Evolutionary conservation across 1,140 invertebrate genomes (phyloP).

Genomic region (Prorops nasuta): DNA sequence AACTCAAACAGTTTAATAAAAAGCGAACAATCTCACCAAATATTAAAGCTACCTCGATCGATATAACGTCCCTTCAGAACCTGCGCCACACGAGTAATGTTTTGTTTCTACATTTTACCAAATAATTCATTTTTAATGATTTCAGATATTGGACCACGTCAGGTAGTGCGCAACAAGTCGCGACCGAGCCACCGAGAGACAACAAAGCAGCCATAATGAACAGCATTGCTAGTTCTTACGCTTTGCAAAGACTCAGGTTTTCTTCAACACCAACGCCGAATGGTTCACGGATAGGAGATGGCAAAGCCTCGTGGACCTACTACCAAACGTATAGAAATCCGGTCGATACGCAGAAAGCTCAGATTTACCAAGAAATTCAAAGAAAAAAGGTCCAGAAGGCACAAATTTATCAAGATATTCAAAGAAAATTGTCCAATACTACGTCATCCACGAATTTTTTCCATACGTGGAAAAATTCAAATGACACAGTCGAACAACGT

Average conservation of each 20-base stretch:
- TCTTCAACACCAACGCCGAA: slow-evolving; percentile 29
- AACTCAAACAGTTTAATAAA: too few species aligned
- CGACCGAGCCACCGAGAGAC: slow-evolving; percentile 46
- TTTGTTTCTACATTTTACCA: too few species aligned
- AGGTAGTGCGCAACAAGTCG: slow-evolving; percentile 27
- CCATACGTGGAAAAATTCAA: slow-evolving; percentile 24
- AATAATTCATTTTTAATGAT: slow-evolving; percentile 6
- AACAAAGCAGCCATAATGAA: slow-evolving; percentile 72
- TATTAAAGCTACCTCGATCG: too few species aligned
- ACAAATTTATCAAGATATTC: slow-evolving; percentile 45
- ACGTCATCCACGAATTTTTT: slow-evolving; percentile 18
- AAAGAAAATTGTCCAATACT: slow-evolving; percentile 40
- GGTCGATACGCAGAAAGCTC: slow-evolving; percentile 19
- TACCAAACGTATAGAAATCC: not conserved
- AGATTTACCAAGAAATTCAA: slow-evolving; percentile 33
- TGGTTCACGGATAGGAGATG: not conserved
- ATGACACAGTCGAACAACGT: slow-evolving; percentile 27
- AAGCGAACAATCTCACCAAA: too few species aligned
- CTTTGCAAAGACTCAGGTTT: slow-evolving; percentile 49
- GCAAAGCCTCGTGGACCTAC: not conserved
- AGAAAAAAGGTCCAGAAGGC: slow-evolving; percentile 35
- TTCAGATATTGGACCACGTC: slow-evolving; percentile 47
- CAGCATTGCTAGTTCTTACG: slow-evolving; percentile 69
- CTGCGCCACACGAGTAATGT: too few species aligned
- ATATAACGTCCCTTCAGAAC: too few species aligned